Evolutionary conservation across 2,888 invertebrate genomes (phyloP).

Genomic region (Sipha maydis): DNA sequence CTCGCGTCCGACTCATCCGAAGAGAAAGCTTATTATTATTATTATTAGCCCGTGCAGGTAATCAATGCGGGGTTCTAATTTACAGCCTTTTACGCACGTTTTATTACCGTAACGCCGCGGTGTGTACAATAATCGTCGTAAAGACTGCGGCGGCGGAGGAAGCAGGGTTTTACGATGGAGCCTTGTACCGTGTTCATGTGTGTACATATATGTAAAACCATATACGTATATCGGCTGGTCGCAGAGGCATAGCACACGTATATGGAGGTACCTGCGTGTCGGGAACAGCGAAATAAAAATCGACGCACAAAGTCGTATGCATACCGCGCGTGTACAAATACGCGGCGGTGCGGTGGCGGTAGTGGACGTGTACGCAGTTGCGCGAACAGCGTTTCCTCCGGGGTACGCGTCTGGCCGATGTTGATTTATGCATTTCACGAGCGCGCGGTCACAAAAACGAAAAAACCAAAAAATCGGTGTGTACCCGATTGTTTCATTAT

Average conservation of each 20-base stretch:
- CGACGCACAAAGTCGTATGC: background rate
- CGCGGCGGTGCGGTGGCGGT: too few relatives aligned
- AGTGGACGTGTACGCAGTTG: background rate
- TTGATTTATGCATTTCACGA: background rate
- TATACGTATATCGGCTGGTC: background rate
- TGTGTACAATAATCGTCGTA: background rate
- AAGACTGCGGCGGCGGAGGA: background rate
- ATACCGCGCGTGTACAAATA: too few relatives aligned
- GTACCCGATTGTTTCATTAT: too few relatives aligned
- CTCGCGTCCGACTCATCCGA: background rate
- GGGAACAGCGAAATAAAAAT: background rate
- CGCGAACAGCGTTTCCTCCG: background rate
- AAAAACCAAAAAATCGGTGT: too few relatives aligned
- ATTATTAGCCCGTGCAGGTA: background rate
- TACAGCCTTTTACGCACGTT: constrained; percentile 27
- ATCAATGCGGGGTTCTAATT: constrained; percentile 16
- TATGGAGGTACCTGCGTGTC: too few relatives aligned
- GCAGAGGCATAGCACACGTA: background rate
- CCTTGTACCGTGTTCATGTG: background rate
- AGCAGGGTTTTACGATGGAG: constrained; percentile 5
- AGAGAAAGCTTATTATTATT: constrained; percentile 6
- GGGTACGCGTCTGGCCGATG: background rate
- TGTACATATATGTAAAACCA: too few relatives aligned
- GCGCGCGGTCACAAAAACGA: background rate
- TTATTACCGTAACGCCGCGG: background rate